Conservation (phyloP, 2,888 invertebrate species). For the Caenorhabditis wallacei region DNA sequence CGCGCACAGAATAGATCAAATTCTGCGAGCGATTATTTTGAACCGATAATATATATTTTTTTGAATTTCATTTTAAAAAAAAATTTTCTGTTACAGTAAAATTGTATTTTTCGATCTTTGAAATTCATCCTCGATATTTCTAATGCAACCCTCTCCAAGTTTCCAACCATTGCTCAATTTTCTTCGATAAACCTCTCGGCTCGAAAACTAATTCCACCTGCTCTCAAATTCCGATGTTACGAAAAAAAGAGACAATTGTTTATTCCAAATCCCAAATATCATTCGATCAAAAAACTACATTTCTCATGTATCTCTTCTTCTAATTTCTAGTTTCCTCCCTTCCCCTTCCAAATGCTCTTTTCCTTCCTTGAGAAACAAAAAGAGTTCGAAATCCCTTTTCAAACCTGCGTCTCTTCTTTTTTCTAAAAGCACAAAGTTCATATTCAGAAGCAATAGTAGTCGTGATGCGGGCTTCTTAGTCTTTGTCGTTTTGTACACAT, state of each 20-base stretch:
- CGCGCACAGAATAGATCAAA: too few species aligned
- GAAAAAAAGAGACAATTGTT: not conserved
- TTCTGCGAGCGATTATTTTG: too few species aligned
- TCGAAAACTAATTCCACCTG: too few species aligned
- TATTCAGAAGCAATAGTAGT: constrained; percentile 1
- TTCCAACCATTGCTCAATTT: too few species aligned
- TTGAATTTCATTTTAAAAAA: too few species aligned
- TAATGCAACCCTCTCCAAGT: too few species aligned
- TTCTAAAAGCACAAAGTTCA: constrained; percentile 56
- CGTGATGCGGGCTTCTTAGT: not conserved
- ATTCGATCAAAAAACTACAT: not conserved
- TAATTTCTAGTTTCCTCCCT: not conserved
- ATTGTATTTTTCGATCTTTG: too few species aligned
- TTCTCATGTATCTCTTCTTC: constrained; percentile 1
- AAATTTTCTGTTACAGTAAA: too few species aligned
- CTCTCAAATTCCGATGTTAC: not conserved
- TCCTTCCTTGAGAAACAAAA: not conserved
- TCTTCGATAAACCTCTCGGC: too few species aligned
- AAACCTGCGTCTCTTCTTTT: not conserved
- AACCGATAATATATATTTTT: too few species aligned
- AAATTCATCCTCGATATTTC: too few species aligned
- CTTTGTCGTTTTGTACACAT: not conserved
- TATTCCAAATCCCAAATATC: not conserved
- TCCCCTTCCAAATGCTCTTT: not conserved
- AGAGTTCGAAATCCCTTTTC: constrained; percentile 9